Evolutionary conservation across 2,888 invertebrate genomes (phyloP).

Genomic region (Sericinus montela): DNA sequence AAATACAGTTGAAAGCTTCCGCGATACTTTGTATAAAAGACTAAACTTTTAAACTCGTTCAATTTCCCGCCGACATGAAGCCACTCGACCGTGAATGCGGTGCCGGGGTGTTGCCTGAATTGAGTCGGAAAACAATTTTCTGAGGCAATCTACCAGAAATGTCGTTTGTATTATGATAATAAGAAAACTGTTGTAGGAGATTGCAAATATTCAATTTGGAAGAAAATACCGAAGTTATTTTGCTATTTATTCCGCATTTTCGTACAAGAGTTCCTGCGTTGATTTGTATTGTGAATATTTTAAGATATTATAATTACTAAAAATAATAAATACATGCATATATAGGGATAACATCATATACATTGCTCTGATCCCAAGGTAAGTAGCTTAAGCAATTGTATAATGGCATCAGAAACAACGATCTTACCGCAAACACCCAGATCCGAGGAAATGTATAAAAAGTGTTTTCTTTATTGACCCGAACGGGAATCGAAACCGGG

Average conservation of each 20-base stretch:
- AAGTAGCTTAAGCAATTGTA: too few relatives aligned
- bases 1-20: not conserved
- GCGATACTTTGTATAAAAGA: not conserved
- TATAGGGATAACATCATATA: too few relatives aligned
- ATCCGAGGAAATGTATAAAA: too few relatives aligned
- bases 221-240: conserved; percentile 3
- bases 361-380: too few relatives aligned
- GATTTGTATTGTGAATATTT: too few relatives aligned
- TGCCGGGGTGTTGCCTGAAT: conserved; percentile 6
- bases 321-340: too few relatives aligned
- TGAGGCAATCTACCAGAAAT: conserved; percentile 26
- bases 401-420: too few relatives aligned
- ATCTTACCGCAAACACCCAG: too few relatives aligned
- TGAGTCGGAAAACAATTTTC: conserved; percentile 26
- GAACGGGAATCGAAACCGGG: too few relatives aligned
- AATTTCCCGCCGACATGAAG: conserved; percentile 6
- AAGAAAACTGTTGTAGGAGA: conserved; percentile 22
- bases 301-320: too few relatives aligned
- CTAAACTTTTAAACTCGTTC: conserved; percentile 7
- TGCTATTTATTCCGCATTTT: conserved; percentile 14
- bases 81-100: conserved; percentile 3
- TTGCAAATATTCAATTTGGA: conserved; percentile 21
- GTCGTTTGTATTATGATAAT: conserved; percentile 25
- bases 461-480: too few relatives aligned
- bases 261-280: too few relatives aligned